phyloP scores from a whole-genome alignment of 2,888 invertebrate species.

The Phyto melanocephala region DNA sequence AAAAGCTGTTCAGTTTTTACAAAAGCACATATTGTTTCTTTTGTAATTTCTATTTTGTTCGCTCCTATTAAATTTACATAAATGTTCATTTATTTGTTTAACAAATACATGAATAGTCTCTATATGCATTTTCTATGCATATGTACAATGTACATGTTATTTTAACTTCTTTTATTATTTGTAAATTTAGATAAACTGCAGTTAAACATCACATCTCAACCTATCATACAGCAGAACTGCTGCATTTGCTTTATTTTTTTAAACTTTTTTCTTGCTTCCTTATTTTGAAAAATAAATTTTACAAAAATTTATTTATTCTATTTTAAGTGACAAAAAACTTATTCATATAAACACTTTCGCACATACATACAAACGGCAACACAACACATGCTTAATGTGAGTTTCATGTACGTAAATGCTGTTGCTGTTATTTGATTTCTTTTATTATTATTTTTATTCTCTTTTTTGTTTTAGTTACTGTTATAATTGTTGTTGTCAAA shows the following conservation, averaged over 20 bases:
- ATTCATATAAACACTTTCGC: background rate
- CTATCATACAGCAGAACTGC: background rate
- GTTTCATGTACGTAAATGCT: background rate
- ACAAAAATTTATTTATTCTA: conserved; percentile 38
- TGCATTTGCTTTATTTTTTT: conserved; percentile 5
- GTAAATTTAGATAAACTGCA: conserved; percentile 2
- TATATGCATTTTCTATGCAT: background rate
- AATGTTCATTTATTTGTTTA: conserved; percentile 13
- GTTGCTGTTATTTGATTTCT: conserved; percentile 23
- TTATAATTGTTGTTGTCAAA: conserved; percentile 50
- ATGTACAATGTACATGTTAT: no score
- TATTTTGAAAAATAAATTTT: conserved; percentile 15
- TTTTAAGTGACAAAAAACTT: conserved; percentile 2
- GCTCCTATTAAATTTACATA: background rate
- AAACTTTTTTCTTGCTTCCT: background rate
- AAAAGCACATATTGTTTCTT: background rate
- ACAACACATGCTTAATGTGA: background rate
- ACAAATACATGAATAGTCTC: background rate
- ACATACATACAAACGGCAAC: no score
- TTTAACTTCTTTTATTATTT: no score
- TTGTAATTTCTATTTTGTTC: background rate
- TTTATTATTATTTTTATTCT: background rate
- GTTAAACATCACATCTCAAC: conserved; percentile 23
- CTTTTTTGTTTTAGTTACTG: background rate
- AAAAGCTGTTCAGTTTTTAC: background rate